Evolutionary conservation across 2,113 vertebrate genomes (phyloP), one percentile per base, ranked within the genome.

Genomic region (Centrocercus urophasianus): DNA sequence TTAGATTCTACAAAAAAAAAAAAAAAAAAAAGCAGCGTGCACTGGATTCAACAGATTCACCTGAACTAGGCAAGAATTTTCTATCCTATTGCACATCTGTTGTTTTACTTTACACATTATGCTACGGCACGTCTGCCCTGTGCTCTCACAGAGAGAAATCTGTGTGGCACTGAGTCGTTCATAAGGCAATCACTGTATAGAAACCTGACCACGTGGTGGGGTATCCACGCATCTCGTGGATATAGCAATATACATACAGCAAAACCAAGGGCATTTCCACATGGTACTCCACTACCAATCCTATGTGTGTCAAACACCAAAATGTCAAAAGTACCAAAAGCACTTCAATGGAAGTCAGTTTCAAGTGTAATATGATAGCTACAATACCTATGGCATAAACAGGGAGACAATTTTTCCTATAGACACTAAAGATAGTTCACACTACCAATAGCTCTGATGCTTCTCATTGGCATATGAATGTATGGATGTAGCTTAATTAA

Each of bases 311-410:
- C 89, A 85, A 84, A 72, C 30, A 69, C 64, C 88, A 47, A 79
- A 93, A 69, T 1, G 1, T 50, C 92, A 66, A 3, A 88, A 94
- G 50, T n/a, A 64, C 78, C 92, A 89, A 80, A 93, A 93, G 59
- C 60, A 93, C 60, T 90, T 83, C 48, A 91, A 90, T 32, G 56
- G 56, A 92, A 95, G 64, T 76, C 93, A 86, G 42, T 71, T 91
- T 72, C 81, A 91, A 85, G 86, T 93, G 94, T 63, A 93, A 92
- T 96, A 90, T 80, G 72, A 97, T 83, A 94, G 91, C 50, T 67
- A 43, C 71, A 56, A 96, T 83, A 94, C 83, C 50, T 71, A 47
- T 69, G 54, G 83, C 80, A 92, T 86, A 83, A 93, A 83, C 89
- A 96, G 38, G 93, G 79, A 90, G 61, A 76, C 93, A 81, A 70